Percentiles rank a stretch among this genome's conserved stretches.
Evolutionary conservation across 1,140 invertebrate genomes (phyloP).

Genomic region (Aleiodes sp.): DNA sequence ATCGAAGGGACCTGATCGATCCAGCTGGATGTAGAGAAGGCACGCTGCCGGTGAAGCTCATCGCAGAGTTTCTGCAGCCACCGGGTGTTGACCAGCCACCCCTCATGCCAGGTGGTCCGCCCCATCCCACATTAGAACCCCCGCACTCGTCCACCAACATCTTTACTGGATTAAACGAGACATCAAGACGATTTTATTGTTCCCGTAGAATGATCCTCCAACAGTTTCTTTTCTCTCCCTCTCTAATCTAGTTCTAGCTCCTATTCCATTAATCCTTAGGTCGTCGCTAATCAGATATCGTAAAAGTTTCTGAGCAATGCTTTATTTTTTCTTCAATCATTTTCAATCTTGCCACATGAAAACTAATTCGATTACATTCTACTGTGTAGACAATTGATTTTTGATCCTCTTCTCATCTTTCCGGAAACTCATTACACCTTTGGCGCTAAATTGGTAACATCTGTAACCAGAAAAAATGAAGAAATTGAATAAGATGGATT

Average conservation of each 20-base stretch:
- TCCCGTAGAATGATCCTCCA: constrained; percentile 6
- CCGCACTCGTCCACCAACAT: constrained; percentile 61
- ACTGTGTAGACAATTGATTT: neutral
- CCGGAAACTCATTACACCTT: too few species aligned
- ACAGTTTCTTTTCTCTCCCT: neutral
- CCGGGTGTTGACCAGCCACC: constrained; percentile 60
- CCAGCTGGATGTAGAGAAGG: constrained; percentile 59
- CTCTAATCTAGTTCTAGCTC: neutral
- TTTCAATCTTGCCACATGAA: neutral
- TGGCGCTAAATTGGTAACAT: too few species aligned
- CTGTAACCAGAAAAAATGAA: too few species aligned
- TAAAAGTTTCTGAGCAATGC: constrained; percentile 24
- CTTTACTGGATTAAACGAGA: constrained; percentile 32
- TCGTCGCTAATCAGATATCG: constrained; percentile 27
- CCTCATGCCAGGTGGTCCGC: constrained; percentile 50
- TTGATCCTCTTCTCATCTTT: too few species aligned
- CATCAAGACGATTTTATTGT: constrained; percentile 11
- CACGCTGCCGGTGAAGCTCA: constrained; percentile 61
- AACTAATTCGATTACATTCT: neutral
- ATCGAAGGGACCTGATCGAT: constrained; percentile 58
- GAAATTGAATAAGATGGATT: too few species aligned
- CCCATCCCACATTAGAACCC: constrained; percentile 50
- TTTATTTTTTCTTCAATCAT: neutral
- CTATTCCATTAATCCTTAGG: neutral
- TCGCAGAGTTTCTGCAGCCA: constrained; percentile 57